Conservation (phyloP, 2,113 vertebrate genomes). For the Ictalurus furcatus region DNA sequence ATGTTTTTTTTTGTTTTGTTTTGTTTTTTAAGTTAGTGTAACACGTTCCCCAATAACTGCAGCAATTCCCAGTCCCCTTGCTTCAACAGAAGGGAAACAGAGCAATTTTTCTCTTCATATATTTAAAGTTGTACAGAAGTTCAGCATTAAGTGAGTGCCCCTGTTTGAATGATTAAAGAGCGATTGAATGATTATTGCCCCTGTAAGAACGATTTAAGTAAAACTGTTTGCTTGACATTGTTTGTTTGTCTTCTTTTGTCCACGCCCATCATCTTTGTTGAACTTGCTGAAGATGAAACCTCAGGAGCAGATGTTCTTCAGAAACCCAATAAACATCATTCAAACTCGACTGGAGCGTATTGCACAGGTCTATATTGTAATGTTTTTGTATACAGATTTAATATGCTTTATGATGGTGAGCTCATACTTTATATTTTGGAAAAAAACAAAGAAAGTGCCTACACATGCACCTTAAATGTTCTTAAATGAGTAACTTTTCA, state of each 20-base stretch:
- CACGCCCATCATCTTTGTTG: conserved; percentile 30
- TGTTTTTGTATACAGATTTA: background rate
- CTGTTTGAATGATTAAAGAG: background rate
- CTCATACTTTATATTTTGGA: background rate
- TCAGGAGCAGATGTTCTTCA: conserved; percentile 83
- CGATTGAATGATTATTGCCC: too few relatives aligned
- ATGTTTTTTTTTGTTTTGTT: too few relatives aligned
- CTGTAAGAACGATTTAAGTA: background rate
- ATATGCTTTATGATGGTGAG: background rate
- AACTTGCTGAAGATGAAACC: conserved; percentile 76
- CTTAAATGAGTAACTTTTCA: background rate
- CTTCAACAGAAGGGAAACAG: too few relatives aligned
- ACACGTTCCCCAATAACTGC: too few relatives aligned
- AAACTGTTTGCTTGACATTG: background rate
- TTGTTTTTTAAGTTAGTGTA: too few relatives aligned
- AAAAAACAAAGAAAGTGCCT: background rate
- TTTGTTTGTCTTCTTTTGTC: conserved; percentile 3
- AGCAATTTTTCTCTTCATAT: too few relatives aligned
- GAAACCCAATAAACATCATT: conserved; percentile 74
- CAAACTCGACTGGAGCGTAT: conserved; percentile 75
- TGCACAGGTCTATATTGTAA: conserved; percentile 72
- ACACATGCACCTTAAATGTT: background rate
- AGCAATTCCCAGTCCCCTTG: too few relatives aligned
- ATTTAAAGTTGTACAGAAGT: too few relatives aligned
- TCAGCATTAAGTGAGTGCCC: too few relatives aligned